A percentile compares a stretch with the other conserved stretches of the same genome.
These are phyloP conservation scores for Cabera pusaria DNA, from an alignment of 2,888 invertebrate genomes.

Conservation along the genomic window DNA sequence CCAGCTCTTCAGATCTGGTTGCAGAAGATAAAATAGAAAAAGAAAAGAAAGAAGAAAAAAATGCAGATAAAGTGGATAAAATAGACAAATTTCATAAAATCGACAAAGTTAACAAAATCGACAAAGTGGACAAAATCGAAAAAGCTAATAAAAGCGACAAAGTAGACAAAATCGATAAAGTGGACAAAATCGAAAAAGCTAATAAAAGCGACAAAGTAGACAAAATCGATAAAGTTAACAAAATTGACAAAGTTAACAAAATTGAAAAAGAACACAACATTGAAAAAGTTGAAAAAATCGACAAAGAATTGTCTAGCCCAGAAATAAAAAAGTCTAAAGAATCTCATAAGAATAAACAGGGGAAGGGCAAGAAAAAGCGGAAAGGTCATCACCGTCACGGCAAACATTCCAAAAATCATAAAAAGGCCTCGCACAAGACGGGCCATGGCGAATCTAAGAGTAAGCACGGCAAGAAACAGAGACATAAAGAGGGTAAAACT, in stretches of 20 bases:
- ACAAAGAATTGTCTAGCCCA: slow-evolving; percentile 17
- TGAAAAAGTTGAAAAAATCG: slow-evolving; percentile 14
- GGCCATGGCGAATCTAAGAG: slow-evolving; percentile 54
- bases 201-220: too few relatives aligned
- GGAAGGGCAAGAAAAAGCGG: slow-evolving; percentile 72
- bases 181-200: too few relatives aligned
- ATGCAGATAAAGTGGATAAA: too few relatives aligned
- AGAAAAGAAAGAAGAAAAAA: slow-evolving; percentile 6
- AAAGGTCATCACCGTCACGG: slow-evolving; percentile 73
- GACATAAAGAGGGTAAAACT: slow-evolving; percentile 65
- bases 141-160: too few relatives aligned
- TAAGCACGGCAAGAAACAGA: slow-evolving; percentile 62
- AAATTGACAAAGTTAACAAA: too few relatives aligned
- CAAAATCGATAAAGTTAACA: too few relatives aligned
- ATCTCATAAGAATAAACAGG: slow-evolving; percentile 67
- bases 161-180: too few relatives aligned
- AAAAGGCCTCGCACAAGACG: slow-evolving; percentile 60
- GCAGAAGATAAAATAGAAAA: slow-evolving; percentile 38
- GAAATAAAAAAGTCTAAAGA: slow-evolving; percentile 56
- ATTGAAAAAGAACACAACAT: slow-evolving; percentile 41
- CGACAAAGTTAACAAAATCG: too few relatives aligned
- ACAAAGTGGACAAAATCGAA: too few relatives aligned
- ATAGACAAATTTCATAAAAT: too few relatives aligned
- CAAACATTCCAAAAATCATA: slow-evolving; percentile 76
- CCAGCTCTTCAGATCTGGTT: slow-evolving; percentile 53